Evolutionary conservation across 2,113 vertebrate genomes (phyloP).

Genomic region (Campylomormyrus tamandua): DNA sequence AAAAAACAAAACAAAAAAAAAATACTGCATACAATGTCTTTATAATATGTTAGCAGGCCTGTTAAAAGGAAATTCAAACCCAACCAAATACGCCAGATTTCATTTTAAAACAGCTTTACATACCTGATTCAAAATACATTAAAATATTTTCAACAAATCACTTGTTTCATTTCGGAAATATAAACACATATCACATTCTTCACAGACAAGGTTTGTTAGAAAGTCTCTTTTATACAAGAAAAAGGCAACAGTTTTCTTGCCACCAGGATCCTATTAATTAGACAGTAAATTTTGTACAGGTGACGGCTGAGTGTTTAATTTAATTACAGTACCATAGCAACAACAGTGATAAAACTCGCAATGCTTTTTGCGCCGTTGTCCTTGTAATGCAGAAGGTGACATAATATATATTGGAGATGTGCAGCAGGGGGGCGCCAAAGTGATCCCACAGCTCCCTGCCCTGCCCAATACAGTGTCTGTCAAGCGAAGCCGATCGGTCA

Average conservation of each 20-base stretch:
- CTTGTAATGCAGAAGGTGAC: constrained; percentile 68
- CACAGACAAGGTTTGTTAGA: constrained; percentile 87
- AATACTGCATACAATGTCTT: constrained; percentile 79
- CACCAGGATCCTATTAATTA: constrained; percentile 87
- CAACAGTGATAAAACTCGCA: constrained; percentile 77
- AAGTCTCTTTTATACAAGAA: constrained; percentile 99
- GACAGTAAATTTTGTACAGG: constrained; percentile 82
- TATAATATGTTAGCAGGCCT: constrained; percentile 83
- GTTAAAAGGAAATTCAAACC: constrained; percentile 70
- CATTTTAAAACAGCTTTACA: constrained; percentile 87
- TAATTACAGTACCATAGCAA: constrained; percentile 87
- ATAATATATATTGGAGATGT: constrained; percentile 65
- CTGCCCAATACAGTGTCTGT: not conserved
- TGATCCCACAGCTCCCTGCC: not conserved
- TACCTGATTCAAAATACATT: constrained; percentile 96
- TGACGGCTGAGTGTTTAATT: constrained; percentile 71
- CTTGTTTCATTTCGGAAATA: constrained; percentile 90
- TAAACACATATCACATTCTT: constrained; percentile 95
- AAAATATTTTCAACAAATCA: constrained; percentile 89
- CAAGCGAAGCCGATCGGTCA: not conserved
- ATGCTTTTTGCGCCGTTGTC: constrained; percentile 41
- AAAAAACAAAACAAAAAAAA: constrained; percentile 65
- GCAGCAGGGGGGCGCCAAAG: constrained; percentile 74
- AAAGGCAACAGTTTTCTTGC: constrained; percentile 85
- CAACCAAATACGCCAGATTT: constrained; percentile 73